phyloP scores from a whole-genome alignment of 2,113 vertebrate genomes.

The Leucoraja erinaceus region DNA sequence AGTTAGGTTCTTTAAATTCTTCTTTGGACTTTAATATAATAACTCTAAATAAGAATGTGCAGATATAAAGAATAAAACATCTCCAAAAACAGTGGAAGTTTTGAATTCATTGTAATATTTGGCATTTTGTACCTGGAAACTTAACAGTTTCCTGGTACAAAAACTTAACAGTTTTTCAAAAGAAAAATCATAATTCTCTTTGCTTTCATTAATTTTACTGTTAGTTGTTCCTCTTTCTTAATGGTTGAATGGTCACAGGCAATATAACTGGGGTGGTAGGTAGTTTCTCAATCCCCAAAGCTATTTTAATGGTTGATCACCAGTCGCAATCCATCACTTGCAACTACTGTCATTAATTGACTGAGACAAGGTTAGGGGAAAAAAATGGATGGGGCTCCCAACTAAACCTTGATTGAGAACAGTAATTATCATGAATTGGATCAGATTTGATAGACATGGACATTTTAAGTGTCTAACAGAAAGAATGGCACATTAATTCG shows the following conservation, averaged over 20 bases:
- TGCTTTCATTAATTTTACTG: neutral
- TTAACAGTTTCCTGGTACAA: too few relatives aligned
- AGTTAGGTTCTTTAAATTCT: neutral
- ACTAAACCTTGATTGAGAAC: constrained; percentile 11
- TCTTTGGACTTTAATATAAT: too few relatives aligned
- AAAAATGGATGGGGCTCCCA: neutral
- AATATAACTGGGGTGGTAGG: neutral
- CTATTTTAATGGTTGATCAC: neutral
- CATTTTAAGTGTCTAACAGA: neutral
- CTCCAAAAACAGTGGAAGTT: neutral
- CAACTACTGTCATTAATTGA: neutral
- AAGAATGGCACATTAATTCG: neutral
- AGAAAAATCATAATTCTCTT: neutral
- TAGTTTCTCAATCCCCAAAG: neutral
- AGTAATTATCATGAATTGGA: neutral
- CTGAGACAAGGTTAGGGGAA: neutral
- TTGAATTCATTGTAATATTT: neutral
- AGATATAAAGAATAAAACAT: too few relatives aligned
- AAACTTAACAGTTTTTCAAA: too few relatives aligned
- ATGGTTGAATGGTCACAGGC: neutral
- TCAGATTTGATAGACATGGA: neutral
- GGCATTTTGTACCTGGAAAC: neutral
- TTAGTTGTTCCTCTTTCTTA: neutral
- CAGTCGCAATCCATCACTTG: neutral
- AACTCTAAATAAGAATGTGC: too few relatives aligned